phyloP scores from a whole-genome alignment of 2,888 invertebrate species.

The Stenolophus ochropezus region DNA sequence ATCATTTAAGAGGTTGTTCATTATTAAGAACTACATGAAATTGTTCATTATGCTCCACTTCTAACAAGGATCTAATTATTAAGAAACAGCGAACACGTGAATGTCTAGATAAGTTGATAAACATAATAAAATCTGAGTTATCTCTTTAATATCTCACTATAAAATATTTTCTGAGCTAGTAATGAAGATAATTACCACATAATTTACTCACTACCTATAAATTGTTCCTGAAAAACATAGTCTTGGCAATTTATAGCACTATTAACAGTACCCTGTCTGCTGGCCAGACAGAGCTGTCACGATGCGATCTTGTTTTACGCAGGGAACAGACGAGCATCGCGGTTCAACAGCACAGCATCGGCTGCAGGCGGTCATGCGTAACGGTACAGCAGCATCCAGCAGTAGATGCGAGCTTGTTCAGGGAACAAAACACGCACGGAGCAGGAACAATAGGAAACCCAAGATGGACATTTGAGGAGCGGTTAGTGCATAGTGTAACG shows the following conservation, averaged over 20 bases:
- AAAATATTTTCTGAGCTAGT: neutral
- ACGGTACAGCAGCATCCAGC: conserved; percentile 32
- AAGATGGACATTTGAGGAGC: neutral
- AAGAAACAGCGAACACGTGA: neutral
- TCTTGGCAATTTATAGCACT: conserved; percentile 1
- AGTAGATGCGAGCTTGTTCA: conserved; percentile 5
- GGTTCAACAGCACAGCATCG: conserved; percentile 31
- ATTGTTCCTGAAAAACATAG: conserved; percentile 10
- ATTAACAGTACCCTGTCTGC: conserved; percentile 5
- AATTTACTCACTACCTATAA: conserved; percentile 7
- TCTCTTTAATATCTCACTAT: neutral
- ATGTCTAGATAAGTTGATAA: neutral
- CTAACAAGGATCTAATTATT: neutral
- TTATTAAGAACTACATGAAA: neutral
- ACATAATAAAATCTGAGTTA: neutral
- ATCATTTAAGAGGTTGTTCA: neutral
- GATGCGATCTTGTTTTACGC: conserved; percentile 31
- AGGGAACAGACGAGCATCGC: conserved; percentile 6
- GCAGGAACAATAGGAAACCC: neutral
- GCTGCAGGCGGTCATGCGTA: conserved; percentile 40
- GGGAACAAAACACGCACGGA: conserved; percentile 27
- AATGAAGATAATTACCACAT: neutral
- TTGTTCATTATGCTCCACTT: neutral
- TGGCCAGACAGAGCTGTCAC: conserved; percentile 22
- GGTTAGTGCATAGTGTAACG: too few species aligned